A percentile compares a stretch with the other conserved stretches of the same genome.
Evolutionary conservation across 2,797 vertebrate genomes (phyloP).

Genomic region (Enteromius afrohamiltoni): DNA sequence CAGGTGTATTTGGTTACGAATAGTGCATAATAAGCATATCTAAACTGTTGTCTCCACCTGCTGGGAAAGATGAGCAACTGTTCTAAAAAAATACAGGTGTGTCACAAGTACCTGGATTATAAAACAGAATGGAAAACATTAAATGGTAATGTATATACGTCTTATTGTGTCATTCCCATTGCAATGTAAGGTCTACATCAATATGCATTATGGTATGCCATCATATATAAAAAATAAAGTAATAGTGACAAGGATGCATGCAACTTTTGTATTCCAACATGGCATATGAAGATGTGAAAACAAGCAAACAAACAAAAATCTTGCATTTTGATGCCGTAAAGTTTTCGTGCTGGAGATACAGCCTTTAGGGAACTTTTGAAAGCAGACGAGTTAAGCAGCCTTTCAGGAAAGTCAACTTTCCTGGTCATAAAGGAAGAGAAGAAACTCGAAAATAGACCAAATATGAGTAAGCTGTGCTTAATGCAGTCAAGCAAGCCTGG

Average conservation of each 20-base stretch:
- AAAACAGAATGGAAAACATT: neutral
- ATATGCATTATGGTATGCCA: neutral
- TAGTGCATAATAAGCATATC: neutral
- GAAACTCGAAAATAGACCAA: neutral
- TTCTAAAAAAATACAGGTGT: neutral
- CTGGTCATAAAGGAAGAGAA: neutral
- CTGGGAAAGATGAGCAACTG: constrained; percentile 10
- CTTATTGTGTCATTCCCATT: neutral
- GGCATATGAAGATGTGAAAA: neutral
- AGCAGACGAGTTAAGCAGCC: constrained; percentile 3
- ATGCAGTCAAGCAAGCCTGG: constrained; percentile 6
- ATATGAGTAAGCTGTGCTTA: constrained; percentile 16
- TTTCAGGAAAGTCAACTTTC: constrained; percentile 29
- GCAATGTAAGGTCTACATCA: neutral
- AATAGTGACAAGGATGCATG: neutral
- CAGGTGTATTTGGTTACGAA: neutral
- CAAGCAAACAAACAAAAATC: neutral
- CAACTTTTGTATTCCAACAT: neutral
- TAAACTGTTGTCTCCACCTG: constrained; percentile 28
- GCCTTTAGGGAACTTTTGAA: neutral
- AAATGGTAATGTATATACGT: neutral
- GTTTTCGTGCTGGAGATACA: neutral
- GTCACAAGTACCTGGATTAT: neutral
- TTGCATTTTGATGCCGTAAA: neutral
- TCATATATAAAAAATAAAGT: neutral